phyloP scores from a whole-genome alignment of 1,140 invertebrate genomes.

The Cherax quadricarinatus region DNA sequence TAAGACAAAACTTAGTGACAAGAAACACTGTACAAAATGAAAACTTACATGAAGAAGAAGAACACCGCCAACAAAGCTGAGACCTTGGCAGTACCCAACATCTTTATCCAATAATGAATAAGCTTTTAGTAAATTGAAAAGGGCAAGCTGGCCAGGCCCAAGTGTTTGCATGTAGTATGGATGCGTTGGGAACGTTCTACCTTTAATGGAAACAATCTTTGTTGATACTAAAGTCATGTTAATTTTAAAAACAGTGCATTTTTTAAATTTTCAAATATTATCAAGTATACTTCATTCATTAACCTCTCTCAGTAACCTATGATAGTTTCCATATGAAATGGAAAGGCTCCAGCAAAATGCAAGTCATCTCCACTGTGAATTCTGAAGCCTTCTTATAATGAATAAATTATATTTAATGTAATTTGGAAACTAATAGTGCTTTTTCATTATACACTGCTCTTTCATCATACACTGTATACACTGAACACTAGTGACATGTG shows the following conservation, averaged over 20 bases:
- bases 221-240: not conserved
- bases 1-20: not conserved
- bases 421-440: too few relatives aligned
- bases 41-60: constrained; percentile 92
- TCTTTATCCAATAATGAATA: constrained; percentile 96
- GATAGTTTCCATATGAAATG: too few relatives aligned
- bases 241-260: constrained; percentile 56
- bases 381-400: too few relatives aligned
- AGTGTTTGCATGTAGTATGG: constrained; percentile 92
- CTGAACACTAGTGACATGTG: too few relatives aligned
- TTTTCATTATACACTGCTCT: too few relatives aligned
- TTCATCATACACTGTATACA: too few relatives aligned
- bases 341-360: too few relatives aligned
- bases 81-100: constrained; percentile 96
- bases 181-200: constrained; percentile 96
- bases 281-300: not conserved
- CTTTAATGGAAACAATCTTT: constrained; percentile 77
- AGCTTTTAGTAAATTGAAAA: constrained; percentile 97
- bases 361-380: too few relatives aligned
- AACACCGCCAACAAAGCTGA: constrained; percentile 96
- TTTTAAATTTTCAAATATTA: not conserved
- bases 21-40: constrained; percentile 6
- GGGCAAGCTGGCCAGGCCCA: constrained; percentile 91
- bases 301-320: too few relatives aligned
- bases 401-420: too few relatives aligned